Evolutionary conservation across 2,888 invertebrate genomes (phyloP), one percentile per base, ranked within the genome.

Genomic region (Lithosia quadra): DNA sequence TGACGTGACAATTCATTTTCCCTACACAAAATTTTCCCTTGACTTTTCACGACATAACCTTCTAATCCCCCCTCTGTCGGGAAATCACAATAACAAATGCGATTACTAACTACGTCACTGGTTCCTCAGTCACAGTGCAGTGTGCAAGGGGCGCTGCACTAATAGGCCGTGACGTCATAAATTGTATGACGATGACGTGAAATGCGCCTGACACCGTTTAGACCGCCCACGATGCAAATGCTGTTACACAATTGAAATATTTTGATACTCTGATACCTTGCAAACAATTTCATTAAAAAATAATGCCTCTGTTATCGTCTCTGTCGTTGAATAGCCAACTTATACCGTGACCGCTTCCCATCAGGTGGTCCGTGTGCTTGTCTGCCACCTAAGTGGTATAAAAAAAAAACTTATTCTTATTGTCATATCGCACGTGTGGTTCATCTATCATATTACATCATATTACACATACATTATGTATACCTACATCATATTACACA

Each of bases 131-230:
- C 79, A 69, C 77, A 53, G 75, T 73, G 68, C 77, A 59, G 70
- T 76, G 68, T 74, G 64, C 55, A 60, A 68, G 78, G 76, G 74
- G 59, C 34, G 55, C 69, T 81, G 76, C 76, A 77, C 83, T 87
- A 86, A 86, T 86, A 85, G 78, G 69, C 86, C 84, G 74, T 86
- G 84, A 87, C 85, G 84, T 85, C 84, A 84, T 86, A 86, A 78
- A 81, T 82, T 78, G 66, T 28, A 69, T 67, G 73, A 79, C 69
- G 68, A 69, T 67, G 73, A 79, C 69, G 68, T 68, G 56, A 71
- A 70, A 68, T 63, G 59, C 59, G 49, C 60, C 43, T 75, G 77
- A 77, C 80, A 70, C 39, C 69, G 68, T 66, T 71, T 67, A 73
- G 71, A 71, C 82, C 82, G 53, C 75, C 75, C 75, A 79, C 57